A percentile compares a stretch with the other conserved stretches of the same genome.
Evolutionary conservation across 2,888 invertebrate species (phyloP).

Genomic region (Callimorpha dominula): DNA sequence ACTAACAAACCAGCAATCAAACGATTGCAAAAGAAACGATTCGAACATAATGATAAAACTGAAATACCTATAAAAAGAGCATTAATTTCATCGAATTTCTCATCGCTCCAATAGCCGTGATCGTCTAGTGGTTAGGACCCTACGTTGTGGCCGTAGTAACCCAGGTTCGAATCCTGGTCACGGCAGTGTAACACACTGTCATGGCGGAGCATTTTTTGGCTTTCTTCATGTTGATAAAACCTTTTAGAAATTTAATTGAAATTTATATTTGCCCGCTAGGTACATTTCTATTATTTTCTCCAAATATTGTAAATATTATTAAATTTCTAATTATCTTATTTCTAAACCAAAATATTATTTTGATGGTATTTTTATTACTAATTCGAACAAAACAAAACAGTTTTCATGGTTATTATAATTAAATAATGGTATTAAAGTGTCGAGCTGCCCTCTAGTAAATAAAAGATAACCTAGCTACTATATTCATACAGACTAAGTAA

Average conservation of each 20-base stretch:
- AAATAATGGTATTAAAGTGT: not conserved
- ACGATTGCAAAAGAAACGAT: too few relatives aligned
- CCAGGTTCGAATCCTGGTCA: constrained; percentile 92
- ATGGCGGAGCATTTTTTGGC: constrained; percentile 41
- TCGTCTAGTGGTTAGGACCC: constrained; percentile 92
- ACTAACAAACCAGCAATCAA: too few relatives aligned
- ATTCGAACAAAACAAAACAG: not conserved
- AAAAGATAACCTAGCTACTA: too few relatives aligned
- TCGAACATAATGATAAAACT: too few relatives aligned
- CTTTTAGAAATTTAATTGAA: too few relatives aligned
- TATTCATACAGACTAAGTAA: too few relatives aligned
- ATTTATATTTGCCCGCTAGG: not conserved
- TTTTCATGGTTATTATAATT: not conserved
- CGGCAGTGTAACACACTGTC: constrained; percentile 72
- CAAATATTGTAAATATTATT: not conserved
- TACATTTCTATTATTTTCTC: not conserved
- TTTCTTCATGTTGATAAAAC: constrained; percentile 10
- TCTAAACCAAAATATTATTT: not conserved
- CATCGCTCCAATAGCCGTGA: constrained; percentile 88
- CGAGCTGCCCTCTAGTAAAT: not conserved
- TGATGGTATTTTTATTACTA: not conserved
- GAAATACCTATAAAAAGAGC: not conserved
- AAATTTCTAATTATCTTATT: not conserved
- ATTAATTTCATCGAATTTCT: constrained; percentile 47
- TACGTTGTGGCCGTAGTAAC: constrained; percentile 92